Percentiles rank a stretch among this genome's conserved stretches.
phyloP scores from a whole-genome alignment of 1,140 invertebrate species.

The Augochlora pura region DNA sequence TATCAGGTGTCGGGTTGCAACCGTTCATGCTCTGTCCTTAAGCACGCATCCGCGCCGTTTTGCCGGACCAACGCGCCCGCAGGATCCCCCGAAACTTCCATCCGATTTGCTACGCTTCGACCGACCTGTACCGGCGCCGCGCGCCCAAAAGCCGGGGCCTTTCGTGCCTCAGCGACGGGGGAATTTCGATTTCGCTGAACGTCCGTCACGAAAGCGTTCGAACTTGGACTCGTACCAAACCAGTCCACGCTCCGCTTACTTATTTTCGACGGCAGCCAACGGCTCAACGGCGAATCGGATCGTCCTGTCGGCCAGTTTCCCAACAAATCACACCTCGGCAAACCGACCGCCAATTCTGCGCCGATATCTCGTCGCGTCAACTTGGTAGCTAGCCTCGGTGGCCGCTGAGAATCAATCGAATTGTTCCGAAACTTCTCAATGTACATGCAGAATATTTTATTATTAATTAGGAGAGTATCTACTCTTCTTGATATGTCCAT shows the following conservation, averaged over 20 bases:
- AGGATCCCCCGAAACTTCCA: slow-evolving; percentile 53
- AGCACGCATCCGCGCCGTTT: slow-evolving; percentile 68
- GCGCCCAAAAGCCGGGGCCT: neutral
- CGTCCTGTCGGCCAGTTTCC: neutral
- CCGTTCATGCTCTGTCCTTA: slow-evolving; percentile 65
- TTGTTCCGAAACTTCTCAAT: too few relatives aligned
- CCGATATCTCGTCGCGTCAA: neutral
- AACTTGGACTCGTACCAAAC: slow-evolving; percentile 13
- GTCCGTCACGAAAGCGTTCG: slow-evolving; percentile 45
- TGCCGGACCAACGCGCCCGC: slow-evolving; percentile 70
- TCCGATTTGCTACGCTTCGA: slow-evolving; percentile 59
- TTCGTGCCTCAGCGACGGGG: slow-evolving; percentile 8
- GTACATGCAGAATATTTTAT: too few relatives aligned
- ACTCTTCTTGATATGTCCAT: too few relatives aligned
- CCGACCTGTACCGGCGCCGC: slow-evolving; percentile 20
- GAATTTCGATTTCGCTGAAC: slow-evolving; percentile 47
- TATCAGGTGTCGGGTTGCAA: slow-evolving; percentile 75
- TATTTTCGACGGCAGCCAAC: too few relatives aligned
- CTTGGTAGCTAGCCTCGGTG: too few relatives aligned
- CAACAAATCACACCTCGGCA: neutral
- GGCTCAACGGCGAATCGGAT: too few relatives aligned
- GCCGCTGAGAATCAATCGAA: too few relatives aligned
- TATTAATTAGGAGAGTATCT: too few relatives aligned
- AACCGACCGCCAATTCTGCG: neutral
- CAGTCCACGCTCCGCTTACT: too few relatives aligned